Percentiles rank a stretch among this genome's conserved stretches.
Evolutionary conservation across 2,797 vertebrate genomes (phyloP).

Genomic region (Craterocephalus amniculus): DNA sequence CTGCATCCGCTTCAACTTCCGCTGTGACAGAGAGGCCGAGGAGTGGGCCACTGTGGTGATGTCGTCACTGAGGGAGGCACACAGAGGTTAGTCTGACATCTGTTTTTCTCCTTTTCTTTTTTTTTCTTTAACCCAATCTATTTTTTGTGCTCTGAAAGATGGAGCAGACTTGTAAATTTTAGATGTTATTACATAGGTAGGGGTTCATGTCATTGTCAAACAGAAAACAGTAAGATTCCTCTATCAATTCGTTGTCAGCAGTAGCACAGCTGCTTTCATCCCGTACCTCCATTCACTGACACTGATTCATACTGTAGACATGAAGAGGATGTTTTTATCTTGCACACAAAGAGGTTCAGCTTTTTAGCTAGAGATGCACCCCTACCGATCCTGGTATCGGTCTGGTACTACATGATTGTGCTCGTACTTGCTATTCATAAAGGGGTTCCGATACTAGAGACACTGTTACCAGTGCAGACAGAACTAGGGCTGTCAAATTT

Average conservation of each 20-base stretch:
- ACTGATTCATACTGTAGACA: neutral
- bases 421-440: too few species aligned
- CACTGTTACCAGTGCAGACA: too few species aligned
- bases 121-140: neutral
- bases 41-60: slow-evolving; percentile 91
- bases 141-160: neutral
- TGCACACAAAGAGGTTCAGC: neutral
- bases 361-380: too few species aligned
- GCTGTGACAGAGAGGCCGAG: slow-evolving; percentile 90
- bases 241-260: neutral
- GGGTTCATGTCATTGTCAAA: neutral
- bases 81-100: slow-evolving; percentile 81
- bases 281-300: neutral
- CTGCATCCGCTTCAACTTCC: slow-evolving; percentile 86
- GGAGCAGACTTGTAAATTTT: neutral
- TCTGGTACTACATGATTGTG: too few species aligned
- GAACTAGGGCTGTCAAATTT: too few species aligned
- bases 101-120: neutral
- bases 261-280: too few species aligned
- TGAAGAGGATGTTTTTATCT: neutral
- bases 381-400: too few species aligned
- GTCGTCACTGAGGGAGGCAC: slow-evolving; percentile 87
- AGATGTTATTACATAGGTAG: neutral
- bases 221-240: neutral
- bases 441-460: too few species aligned